phyloP scores from a whole-genome alignment of 2,797 vertebrate species.

The Gymnoscopelus microlampas region DNA sequence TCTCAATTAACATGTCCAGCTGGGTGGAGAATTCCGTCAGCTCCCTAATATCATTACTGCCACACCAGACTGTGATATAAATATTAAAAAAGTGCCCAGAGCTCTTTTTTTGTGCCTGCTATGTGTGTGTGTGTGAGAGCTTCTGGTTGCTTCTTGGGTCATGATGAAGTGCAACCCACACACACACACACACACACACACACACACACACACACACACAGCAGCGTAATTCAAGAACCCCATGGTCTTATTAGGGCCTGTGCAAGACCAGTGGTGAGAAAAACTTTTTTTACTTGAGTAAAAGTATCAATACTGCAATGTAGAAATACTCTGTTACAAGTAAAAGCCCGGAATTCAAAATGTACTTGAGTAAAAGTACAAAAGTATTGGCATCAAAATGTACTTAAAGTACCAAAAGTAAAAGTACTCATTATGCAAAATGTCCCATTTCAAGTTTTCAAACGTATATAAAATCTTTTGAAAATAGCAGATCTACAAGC shows the following conservation, averaged over 20 bases:
- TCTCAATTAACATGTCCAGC: constrained; percentile 98
- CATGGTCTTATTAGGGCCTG: constrained; percentile 81
- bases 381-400: no score
- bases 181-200: constrained; percentile 82
- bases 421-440: no score
- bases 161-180: constrained; percentile 79
- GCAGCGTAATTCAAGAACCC: constrained; percentile 81
- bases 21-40: constrained; percentile 93
- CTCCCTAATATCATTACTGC: constrained; percentile 93
- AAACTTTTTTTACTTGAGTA: neutral
- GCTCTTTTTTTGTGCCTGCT: constrained; percentile 80
- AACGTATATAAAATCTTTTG: no score
- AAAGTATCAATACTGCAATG: no score
- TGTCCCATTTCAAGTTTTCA: no score
- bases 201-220: constrained; percentile 73
- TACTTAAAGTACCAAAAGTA: no score
- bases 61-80: constrained; percentile 86
- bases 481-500: no score
- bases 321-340: no score
- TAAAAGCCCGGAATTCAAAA: no score
- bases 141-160: constrained; percentile 78
- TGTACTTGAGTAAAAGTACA: no score
- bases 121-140: constrained; percentile 66
- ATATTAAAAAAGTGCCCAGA: constrained; percentile 87
- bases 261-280: constrained; percentile 1